Conservation (phyloP, 2,888 invertebrate genomes). For the Lypha dubia region DNA sequence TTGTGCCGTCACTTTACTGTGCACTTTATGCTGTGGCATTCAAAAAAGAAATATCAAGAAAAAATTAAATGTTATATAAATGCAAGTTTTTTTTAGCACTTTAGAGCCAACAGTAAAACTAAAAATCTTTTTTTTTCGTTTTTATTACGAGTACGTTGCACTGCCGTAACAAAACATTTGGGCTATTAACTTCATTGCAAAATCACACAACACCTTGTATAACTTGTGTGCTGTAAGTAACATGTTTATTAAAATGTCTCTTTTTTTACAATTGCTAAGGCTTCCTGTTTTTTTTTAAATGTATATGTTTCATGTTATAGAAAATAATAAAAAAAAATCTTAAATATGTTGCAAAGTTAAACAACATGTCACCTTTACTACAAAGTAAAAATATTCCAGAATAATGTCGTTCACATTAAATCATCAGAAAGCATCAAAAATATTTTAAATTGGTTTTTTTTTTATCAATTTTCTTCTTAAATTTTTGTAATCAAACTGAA, state of each 20-base stretch:
- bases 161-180: conserved; percentile 25
- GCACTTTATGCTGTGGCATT: conserved; percentile 46
- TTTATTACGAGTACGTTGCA: conserved; percentile 34
- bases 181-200: conserved; percentile 57
- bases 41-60: conserved; percentile 19
- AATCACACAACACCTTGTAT: conserved; percentile 16
- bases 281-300: neutral
- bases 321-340: too few relatives aligned
- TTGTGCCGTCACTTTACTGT: conserved; percentile 67
- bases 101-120: conserved; percentile 52
- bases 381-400: neutral
- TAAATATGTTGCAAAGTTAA: too few relatives aligned
- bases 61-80: conserved; percentile 17
- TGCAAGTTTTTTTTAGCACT: conserved; percentile 52
- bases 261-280: neutral
- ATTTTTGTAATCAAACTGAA: conserved; percentile 33
- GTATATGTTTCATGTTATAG: too few relatives aligned
- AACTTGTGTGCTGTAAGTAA: conserved; percentile 30
- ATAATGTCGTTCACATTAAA: neutral
- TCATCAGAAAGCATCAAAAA: neutral
- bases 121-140: conserved; percentile 19
- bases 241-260: conserved; percentile 20
- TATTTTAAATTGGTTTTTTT: neutral
- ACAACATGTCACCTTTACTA: too few relatives aligned
- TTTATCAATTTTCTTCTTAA: conserved; percentile 13